These are phyloP conservation scores for Notospermus geniculatus DNA, from an alignment of 1,140 invertebrate species.

Conservation along the genomic window DNA sequence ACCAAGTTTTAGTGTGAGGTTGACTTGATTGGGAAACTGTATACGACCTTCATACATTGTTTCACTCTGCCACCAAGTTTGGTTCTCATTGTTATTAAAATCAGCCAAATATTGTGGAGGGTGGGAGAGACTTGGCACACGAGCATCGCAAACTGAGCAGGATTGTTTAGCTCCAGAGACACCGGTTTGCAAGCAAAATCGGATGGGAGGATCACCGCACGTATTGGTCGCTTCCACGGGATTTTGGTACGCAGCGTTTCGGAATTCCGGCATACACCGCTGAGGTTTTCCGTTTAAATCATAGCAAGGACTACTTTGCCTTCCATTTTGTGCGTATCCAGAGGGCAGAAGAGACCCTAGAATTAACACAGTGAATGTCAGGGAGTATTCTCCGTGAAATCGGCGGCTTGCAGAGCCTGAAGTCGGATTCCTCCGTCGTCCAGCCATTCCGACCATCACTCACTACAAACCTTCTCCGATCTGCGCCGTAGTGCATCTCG, in stretches of 20 bases:
- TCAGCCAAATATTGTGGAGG: conserved; percentile 84
- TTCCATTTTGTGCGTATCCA: neutral
- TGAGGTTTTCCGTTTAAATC: conserved; percentile 59
- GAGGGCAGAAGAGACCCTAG: too few relatives aligned
- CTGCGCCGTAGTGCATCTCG: too few relatives aligned
- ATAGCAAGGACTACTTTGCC: conserved; percentile 51
- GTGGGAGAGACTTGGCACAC: conserved; percentile 64
- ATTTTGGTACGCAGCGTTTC: conserved; percentile 89
- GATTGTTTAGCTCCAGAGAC: conserved; percentile 58
- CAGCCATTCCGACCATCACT: too few relatives aligned
- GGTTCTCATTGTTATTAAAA: conserved; percentile 76
- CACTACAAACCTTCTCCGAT: too few relatives aligned
- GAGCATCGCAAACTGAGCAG: conserved; percentile 62
- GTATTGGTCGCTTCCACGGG: conserved; percentile 92
- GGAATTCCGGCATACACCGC: conserved; percentile 93
- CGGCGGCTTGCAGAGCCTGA: too few relatives aligned
- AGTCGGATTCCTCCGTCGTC: too few relatives aligned
- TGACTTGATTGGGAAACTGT: conserved; percentile 85
- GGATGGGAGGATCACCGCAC: conserved; percentile 66
- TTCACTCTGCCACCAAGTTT: conserved; percentile 98
- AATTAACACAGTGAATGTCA: too few relatives aligned
- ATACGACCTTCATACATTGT: conserved; percentile 90
- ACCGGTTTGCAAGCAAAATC: conserved; percentile 87
- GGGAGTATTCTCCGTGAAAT: too few relatives aligned
- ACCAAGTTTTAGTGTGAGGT: conserved; percentile 87